Evolutionary conservation across 2,888 invertebrate species (phyloP).

Genomic region (Serripes groenlandicus): DNA sequence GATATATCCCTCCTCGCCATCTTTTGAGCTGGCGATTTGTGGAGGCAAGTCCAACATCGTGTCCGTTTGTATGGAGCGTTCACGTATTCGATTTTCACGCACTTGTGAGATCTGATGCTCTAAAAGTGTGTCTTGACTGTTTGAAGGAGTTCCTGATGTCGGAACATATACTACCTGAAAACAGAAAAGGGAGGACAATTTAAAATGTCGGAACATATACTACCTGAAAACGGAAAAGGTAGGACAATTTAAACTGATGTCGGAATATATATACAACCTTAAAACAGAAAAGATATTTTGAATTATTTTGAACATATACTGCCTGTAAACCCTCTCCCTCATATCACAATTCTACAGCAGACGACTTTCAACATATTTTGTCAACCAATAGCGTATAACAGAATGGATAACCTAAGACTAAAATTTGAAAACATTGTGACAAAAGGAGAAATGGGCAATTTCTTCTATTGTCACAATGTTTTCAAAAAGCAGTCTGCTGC

Average conservation of each 20-base stretch:
- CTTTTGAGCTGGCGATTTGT: constrained; percentile 89
- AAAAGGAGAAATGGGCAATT: too few relatives aligned
- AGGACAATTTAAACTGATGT: too few relatives aligned
- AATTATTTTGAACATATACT: too few relatives aligned
- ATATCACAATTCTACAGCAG: too few relatives aligned
- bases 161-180: constrained; percentile 74
- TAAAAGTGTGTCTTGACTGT: constrained; percentile 75
- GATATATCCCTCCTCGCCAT: constrained; percentile 89
- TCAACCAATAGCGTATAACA: too few relatives aligned
- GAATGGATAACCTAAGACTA: too few relatives aligned
- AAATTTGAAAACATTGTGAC: too few relatives aligned
- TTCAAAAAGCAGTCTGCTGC: too few relatives aligned
- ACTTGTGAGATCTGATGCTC: constrained; percentile 86
- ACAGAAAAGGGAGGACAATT: too few relatives aligned
- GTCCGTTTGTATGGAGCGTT: constrained; percentile 89
- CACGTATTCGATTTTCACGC: constrained; percentile 87
- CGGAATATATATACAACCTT: constrained; percentile 73
- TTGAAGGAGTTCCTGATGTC: constrained; percentile 64
- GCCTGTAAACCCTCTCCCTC: too few relatives aligned
- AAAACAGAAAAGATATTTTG: constrained; percentile 48
- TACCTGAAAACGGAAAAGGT: constrained; percentile 65
- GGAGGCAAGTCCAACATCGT: constrained; percentile 90
- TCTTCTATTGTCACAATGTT: too few relatives aligned
- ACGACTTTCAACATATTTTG: too few relatives aligned
- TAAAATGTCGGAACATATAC: constrained; percentile 70